A percentile compares a stretch with the other conserved stretches of the same genome.
Evolutionary conservation across 2,113 vertebrate species (phyloP).

Genomic region (crab-eating macaque (Macaca fascicularis)): T2T-MFA8v1.1 NC_088378.1:172379001-172379500

Average conservation of each 20-base stretch:
- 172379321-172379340: not conserved
- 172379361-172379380: not conserved
- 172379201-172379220: accelerated
- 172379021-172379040: not conserved
- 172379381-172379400: not conserved
- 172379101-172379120: not conserved
- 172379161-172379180: not conserved
- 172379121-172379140: not conserved
- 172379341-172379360: not conserved
- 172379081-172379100: not conserved
- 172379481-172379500: not conserved
- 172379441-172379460: not conserved
- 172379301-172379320: not conserved
- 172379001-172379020: conserved; percentile 39
- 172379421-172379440: not conserved
- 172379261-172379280: not conserved
- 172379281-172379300: not conserved
- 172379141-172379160: not conserved
- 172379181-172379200: not conserved
- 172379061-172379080: conserved; percentile 11
- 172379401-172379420: not conserved
- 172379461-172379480: not conserved
- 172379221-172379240: not conserved
- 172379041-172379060: not conserved
- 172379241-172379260: not conserved